Conservation (phyloP, 2,113 vertebrate species). For the Nerophis ophidion region DNA sequence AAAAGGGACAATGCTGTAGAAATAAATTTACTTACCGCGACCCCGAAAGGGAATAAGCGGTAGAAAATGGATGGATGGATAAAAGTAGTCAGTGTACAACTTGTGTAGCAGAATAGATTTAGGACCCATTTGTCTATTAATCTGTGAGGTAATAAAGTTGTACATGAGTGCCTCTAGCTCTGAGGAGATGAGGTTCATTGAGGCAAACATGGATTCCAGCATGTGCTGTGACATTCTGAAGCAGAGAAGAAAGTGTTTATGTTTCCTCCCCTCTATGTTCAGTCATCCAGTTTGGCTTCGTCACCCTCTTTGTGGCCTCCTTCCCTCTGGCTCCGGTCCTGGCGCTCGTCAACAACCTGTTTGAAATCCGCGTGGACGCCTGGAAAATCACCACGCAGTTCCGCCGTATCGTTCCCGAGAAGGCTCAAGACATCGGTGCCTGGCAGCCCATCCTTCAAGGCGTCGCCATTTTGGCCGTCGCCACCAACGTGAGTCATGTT, state of each 20-base stretch:
- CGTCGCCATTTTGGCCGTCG: constrained; percentile 85
- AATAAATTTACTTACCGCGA: too few species aligned
- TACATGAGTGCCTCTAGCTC: too few species aligned
- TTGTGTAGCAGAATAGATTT: too few species aligned
- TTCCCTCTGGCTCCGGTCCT: constrained; percentile 91
- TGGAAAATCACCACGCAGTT: constrained; percentile 93
- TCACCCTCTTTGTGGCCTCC: constrained; percentile 91
- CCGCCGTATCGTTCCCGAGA: constrained; percentile 83
- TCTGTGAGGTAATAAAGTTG: too few species aligned
- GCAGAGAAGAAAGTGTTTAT: not conserved
- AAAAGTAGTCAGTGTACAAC: too few species aligned
- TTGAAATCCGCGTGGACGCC: constrained; percentile 87
- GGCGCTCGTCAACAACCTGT: constrained; percentile 87
- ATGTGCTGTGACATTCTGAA: too few species aligned
- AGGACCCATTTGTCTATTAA: too few species aligned
- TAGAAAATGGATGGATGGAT: too few species aligned
- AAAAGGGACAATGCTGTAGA: too few species aligned
- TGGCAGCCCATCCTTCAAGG: constrained; percentile 95
- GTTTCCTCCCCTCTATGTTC: constrained; percentile 9
- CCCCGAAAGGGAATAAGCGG: too few species aligned
- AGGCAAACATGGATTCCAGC: too few species aligned
- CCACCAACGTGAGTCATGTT: constrained; percentile 79
- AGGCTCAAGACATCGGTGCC: constrained; percentile 86
- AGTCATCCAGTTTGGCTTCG: constrained; percentile 97
- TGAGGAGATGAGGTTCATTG: too few species aligned